Evolutionary conservation across 2,113 vertebrate species (phyloP), one percentile per base, ranked within the genome.

Genomic region (Pseudonaja textilis): DNA sequence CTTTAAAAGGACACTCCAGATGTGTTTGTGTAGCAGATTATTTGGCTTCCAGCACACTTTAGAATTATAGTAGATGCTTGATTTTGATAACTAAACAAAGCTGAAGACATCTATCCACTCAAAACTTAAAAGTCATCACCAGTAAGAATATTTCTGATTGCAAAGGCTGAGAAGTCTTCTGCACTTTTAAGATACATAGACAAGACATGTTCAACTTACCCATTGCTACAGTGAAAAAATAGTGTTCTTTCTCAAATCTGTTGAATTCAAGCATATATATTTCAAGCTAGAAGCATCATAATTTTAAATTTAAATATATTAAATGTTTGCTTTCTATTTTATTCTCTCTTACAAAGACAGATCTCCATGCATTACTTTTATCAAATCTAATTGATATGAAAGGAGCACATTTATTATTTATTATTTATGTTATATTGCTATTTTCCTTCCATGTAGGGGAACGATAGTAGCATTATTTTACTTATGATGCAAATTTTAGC

Each of bases 1-100:
- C 85, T 87, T 92, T n/a, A 87, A 86, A 29, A n/a, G 39, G 47
- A 88, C 50, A 4, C 26, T 87, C 50, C 23, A 25, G 56, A 50
- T 92, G 57, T 56, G 50, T 69, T 34, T 93, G 87, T 88, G 29
- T 92, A 18, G 89, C 16, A 89, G 39, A 55, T 55, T 88, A 50
- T 29, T 39, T 90, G 45, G 69, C 29, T 86, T 61, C 8, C 52
- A 47, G 52, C 45, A 61, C 39, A 87, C n/a, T 57, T 85, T 5
- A 57, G 55, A 89, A 50, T 50, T 86, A 69, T 14, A n/a, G 14
- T 34, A 90, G 45, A 85, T 93, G 86, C 55, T 56, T 39, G 16
- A 54, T 16, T 87, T 57, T 22, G 26, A 4, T 85, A 6, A 52
- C 29, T 64, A 64, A n/a, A 81, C 18, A 81, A 81, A 81, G 34